Evolutionary conservation across 2,113 vertebrate genomes (phyloP).

Genomic region (Amblyopsis rosae): DNA sequence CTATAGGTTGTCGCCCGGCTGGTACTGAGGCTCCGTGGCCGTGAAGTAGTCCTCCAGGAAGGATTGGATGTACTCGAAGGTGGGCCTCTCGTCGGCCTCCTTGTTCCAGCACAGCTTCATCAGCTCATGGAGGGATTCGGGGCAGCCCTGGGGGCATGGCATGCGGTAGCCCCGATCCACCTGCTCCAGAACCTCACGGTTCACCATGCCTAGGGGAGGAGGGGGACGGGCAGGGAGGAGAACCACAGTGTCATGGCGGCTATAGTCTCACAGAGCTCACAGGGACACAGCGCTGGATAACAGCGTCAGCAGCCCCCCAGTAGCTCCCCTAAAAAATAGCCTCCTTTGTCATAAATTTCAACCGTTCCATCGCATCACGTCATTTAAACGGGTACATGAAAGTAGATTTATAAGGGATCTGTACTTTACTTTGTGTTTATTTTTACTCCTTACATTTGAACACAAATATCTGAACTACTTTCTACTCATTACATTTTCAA

Average conservation of each 20-base stretch:
- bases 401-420: too few relatives aligned
- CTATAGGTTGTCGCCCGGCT: constrained; percentile 96
- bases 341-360: too few relatives aligned
- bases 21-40: constrained; percentile 96
- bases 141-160: constrained; percentile 94
- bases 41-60: constrained; percentile 98
- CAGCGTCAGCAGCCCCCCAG: too few relatives aligned
- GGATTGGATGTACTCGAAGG: constrained; percentile 95
- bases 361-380: too few relatives aligned
- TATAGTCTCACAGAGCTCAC: too few relatives aligned
- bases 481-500: too few relatives aligned
- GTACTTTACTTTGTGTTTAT: too few relatives aligned
- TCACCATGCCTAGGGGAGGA: constrained; percentile 86
- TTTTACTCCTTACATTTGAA: too few relatives aligned
- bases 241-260: background rate
- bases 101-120: constrained; percentile 98
- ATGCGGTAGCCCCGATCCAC: constrained; percentile 94
- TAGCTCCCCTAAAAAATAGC: too few relatives aligned
- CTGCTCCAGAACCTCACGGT: constrained; percentile 93
- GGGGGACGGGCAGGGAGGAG: background rate
- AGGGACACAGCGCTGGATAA: too few relatives aligned
- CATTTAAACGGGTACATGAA: too few relatives aligned
- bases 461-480: too few relatives aligned
- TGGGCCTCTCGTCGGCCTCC: constrained; percentile 94
- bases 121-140: constrained; percentile 93